Evolutionary conservation across 2,797 vertebrate species (phyloP), one percentile per base, ranked within the genome.

Genomic region (Phoebastria nigripes): DNA sequence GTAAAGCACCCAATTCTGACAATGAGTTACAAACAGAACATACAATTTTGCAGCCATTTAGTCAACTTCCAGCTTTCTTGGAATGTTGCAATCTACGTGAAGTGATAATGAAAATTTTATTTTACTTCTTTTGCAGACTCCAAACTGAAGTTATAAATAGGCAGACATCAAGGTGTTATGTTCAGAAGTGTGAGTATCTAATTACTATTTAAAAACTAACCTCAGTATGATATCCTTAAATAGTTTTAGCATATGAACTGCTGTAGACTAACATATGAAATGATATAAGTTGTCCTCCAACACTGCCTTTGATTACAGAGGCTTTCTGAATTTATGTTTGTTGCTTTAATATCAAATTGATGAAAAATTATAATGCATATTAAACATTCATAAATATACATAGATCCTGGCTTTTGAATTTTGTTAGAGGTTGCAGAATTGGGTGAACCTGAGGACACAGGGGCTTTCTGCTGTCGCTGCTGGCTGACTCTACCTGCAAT

Each of bases 321-420:
- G 9, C 16, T 71, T 81, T 83, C 61, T 71, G 73, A 73, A 83
- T 87, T 86, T 51, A 24, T 61, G 18, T 73, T 94, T 86, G 25
- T 65, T 74, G 26, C n/a, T 72, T 80, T 61, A 37, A 37, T 58
- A 73, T 58, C 12, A 88, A 88, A 44, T 44, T 44, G 59, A 61
- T 51, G 39, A 80, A 62, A 82, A 90, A 41, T 9, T 29, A 8
- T 52, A 56, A 35, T 62, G 41, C 33, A 12, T 39, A 9, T 25
- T 69, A 77, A 69, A 35, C 14, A 37, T 49, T 46, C 22, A 47
- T 76, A 82, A 88, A 59, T 66, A 46, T 25, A 59, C 44, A 41
- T 24, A 31, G 19, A 55, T 82, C 55, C n/a, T 71, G 35, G 35
- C 12, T 63, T 74, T 74, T 67, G 2, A 3, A 12, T 79, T 90